A percentile compares a stretch with the other conserved stretches of the same genome.
Conservation (phyloP, 64 coral and sea anemone species). For the Montipora foliosa region DNA sequence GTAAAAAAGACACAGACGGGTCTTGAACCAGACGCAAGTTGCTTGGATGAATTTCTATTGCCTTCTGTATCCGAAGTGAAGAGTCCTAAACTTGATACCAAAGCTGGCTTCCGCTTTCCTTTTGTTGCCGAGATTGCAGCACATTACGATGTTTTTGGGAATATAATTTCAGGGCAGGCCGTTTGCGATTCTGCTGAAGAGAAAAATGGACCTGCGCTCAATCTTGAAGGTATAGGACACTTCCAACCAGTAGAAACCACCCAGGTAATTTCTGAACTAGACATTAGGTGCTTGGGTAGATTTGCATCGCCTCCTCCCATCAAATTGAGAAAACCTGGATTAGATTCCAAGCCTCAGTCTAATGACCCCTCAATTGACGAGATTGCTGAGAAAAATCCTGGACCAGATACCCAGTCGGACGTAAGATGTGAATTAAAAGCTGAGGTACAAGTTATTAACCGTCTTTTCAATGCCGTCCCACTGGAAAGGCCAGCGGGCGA, state of each 20-base stretch:
- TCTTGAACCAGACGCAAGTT: no score
- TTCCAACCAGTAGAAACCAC: neutral
- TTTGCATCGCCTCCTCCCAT: neutral
- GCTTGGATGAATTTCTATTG: no score
- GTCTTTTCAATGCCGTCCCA: neutral
- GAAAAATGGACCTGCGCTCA: neutral
- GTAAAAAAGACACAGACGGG: no score
- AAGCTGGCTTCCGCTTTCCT: no score
- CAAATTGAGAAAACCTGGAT: neutral
- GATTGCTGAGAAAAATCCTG: neutral
- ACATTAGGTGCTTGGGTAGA: neutral
- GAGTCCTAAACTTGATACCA: no score
- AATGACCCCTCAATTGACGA: neutral
- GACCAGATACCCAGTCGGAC: no score
- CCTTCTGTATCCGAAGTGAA: no score
- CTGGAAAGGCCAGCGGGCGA: neutral
- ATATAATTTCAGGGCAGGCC: no score
- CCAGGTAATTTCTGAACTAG: neutral
- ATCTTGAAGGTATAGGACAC: neutral
- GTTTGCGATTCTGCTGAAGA: neutral
- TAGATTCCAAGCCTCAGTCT: neutral
- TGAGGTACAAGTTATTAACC: neutral
- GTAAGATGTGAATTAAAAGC: neutral
- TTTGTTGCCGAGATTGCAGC: no score
- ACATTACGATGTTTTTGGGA: no score